Evolutionary conservation across 64 coral and sea anemone genomes (phyloP), one percentile per base, ranked within the genome.

Genomic region (Dendrophyllia cribrosa): DNA sequence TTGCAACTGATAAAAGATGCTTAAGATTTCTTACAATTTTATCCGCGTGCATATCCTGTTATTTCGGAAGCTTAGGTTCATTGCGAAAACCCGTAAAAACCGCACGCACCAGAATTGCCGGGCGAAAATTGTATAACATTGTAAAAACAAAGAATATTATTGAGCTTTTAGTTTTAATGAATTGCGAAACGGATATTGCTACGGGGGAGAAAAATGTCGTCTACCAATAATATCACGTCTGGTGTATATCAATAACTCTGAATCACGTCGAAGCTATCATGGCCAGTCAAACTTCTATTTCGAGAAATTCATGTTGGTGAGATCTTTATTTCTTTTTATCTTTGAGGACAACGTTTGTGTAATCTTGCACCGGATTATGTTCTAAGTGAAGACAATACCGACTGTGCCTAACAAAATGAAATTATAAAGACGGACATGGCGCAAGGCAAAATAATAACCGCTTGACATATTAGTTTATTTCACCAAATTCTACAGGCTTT

Each of bases 1-100:
- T 63, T 84, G 80, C 46, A 84, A 84, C 51, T 68, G 62, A 21
- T 44, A 84, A 48, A 48, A 67, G 46, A 84, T 84, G 60, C 46
- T 66, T 16, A 51, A 55, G 75, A 77, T 21, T 3, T 77, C 75
- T 77, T 53, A 24, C 51, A 56, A n/a, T 0, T 50, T 56, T 25
- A 19, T 26, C 43, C 19, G 51, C 48, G 48, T 20, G 22, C 75
- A 77, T 77, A 55, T 77, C 75, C 75, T 77, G 75, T 77, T 24
- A 64, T 77, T 77, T 77, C 20, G 11, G n/a, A 51, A 55, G 75
- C 75, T 25, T 55, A 20, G 20, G 20, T 58, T 10, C 75, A 77
- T 55, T 24, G n/a, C 19, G 16, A 77, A 77, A 77, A 77, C 3
- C 48, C 74, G 20, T 77, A 20, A 75, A 75, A 75, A 75, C 47